Percentiles rank a stretch among this genome's conserved stretches.
Conservation (phyloP, 1,140 invertebrate genomes). For the Drosophila lini region DNA sequence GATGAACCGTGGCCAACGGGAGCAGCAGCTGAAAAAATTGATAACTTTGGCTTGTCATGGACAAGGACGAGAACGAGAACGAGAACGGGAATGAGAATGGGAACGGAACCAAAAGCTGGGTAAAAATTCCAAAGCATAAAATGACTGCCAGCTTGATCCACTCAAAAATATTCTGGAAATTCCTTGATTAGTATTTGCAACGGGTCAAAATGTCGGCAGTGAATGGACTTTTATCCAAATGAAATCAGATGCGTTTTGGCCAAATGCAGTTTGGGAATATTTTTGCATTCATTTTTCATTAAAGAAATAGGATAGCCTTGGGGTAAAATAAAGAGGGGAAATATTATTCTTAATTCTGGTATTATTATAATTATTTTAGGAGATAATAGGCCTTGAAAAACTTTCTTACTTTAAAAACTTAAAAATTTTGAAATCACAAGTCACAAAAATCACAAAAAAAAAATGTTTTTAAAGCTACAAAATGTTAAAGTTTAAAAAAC, state of each 20-base stretch:
- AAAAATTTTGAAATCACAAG: no score
- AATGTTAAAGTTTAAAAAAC: no score
- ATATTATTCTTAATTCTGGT: not conserved
- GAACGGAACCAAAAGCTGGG: slow-evolving; percentile 3
- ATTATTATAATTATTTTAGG: not conserved
- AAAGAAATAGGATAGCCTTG: not conserved
- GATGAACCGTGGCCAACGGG: slow-evolving; percentile 67
- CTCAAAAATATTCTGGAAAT: slow-evolving; percentile 30
- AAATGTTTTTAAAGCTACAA: no score
- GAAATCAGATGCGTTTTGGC: slow-evolving; percentile 14
- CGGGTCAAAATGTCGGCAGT: not conserved
- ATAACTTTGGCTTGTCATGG: slow-evolving; percentile 53
- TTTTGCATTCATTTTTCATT: slow-evolving; percentile 8
- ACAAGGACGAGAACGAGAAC: slow-evolving; percentile 16
- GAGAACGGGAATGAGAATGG: not conserved
- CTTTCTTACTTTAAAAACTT: no score
- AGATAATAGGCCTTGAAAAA: no score
- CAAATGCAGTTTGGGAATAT: slow-evolving; percentile 11
- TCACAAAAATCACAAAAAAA: no score
- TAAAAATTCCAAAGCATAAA: slow-evolving; percentile 41
- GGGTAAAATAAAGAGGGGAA: not conserved
- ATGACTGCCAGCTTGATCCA: slow-evolving; percentile 23
- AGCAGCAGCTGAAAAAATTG: slow-evolving; percentile 43
- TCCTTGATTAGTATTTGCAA: slow-evolving; percentile 21
- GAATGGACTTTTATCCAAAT: slow-evolving; percentile 11